phyloP scores from a whole-genome alignment of 1,140 invertebrate species.

The Diabrotica undecimpunctata region DNA sequence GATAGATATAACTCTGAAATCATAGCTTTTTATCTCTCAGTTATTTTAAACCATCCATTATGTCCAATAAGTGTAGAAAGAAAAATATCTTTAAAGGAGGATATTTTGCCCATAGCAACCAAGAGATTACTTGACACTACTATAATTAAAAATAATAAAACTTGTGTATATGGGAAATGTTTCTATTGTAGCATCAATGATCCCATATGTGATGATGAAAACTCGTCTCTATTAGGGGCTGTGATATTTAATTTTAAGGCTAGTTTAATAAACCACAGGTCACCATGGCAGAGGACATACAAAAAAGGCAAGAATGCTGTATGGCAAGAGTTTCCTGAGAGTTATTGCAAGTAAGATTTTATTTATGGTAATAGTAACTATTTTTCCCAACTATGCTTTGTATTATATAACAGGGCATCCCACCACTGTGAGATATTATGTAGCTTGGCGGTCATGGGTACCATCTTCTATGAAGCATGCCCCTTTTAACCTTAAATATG shows the following conservation, averaged over 20 bases:
- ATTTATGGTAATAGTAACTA: too few species aligned
- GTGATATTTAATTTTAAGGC: conserved; percentile 78
- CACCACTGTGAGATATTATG: too few species aligned
- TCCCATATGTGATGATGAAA: conserved; percentile 61
- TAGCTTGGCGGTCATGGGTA: too few species aligned
- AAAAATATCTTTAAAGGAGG: conserved; percentile 68
- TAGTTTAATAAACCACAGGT: conserved; percentile 64
- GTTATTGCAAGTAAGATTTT: conserved; percentile 64
- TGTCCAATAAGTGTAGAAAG: conserved; percentile 77
- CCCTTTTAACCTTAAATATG: too few species aligned
- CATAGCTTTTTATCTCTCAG: conserved; percentile 86
- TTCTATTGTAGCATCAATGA: conserved; percentile 77
- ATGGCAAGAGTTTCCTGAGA: conserved; percentile 70
- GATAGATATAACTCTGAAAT: conserved; percentile 93
- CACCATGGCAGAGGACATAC: conserved; percentile 89
- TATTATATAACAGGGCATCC: too few species aligned
- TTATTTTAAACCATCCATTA: conserved; percentile 72
- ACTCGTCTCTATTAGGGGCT: conserved; percentile 71
- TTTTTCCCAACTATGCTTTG: too few species aligned
- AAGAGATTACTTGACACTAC: conserved; percentile 60
- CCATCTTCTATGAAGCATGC: too few species aligned
- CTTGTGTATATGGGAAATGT: conserved; percentile 87
- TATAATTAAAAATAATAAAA: conserved; percentile 50
- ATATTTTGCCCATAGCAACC: conserved; percentile 70
- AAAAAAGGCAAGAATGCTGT: conserved; percentile 66